Conservation (phyloP, 2,797 vertebrate species). For the Eulemur rubriventer region DNA sequence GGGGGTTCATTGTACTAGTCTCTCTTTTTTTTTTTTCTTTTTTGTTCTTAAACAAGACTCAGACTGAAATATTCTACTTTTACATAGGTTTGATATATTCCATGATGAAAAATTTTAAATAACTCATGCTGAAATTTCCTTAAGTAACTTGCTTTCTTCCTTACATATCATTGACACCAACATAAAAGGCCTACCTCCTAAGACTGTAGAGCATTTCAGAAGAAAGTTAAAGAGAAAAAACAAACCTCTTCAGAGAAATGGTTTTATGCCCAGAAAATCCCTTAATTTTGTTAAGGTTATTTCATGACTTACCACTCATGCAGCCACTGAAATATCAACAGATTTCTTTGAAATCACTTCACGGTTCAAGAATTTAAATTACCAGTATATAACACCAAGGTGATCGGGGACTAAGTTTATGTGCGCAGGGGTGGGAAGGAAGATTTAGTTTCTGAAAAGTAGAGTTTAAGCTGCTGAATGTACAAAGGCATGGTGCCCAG, state of each 20-base stretch:
- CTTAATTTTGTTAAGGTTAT: conserved; percentile 48
- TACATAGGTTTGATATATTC: neutral
- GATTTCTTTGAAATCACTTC: conserved; percentile 50
- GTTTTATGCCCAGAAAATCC: neutral
- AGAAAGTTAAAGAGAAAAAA: conserved; percentile 24
- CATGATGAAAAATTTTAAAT: conserved; percentile 48
- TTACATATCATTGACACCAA: neutral
- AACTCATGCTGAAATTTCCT: conserved; percentile 19
- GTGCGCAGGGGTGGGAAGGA: too few relatives aligned
- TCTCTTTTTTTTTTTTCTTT: neutral
- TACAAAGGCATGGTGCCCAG: neutral
- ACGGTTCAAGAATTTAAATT: conserved; percentile 29
- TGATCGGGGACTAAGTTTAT: neutral
- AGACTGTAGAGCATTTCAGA: neutral
- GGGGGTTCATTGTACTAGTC: neutral
- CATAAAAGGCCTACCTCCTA: neutral
- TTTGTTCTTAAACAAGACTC: too few relatives aligned
- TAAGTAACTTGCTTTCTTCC: conserved; percentile 40
- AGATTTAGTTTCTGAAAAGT: neutral
- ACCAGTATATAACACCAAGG: neutral
- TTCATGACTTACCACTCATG: conserved; percentile 1
- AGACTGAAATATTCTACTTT: neutral
- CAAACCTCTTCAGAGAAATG: conserved; percentile 24
- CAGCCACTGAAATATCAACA: neutral
- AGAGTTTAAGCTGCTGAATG: neutral